Conservation (phyloP, 1,140 invertebrate species). For the Drosophila jambulina region DNA sequence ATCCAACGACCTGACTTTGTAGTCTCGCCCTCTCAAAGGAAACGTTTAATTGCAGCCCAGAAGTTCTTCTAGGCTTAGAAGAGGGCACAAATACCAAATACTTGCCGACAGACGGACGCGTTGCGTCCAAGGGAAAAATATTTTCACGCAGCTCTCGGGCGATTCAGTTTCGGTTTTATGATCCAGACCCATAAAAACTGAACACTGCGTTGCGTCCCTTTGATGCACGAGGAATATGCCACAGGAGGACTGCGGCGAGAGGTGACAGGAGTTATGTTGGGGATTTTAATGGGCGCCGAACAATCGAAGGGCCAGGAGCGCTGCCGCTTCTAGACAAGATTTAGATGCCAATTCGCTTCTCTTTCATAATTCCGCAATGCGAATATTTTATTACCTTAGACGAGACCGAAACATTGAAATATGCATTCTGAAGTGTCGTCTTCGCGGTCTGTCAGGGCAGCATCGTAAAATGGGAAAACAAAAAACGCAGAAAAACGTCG, state of each 20-base stretch:
- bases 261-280: slow-evolving; percentile 31
- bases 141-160: slow-evolving; percentile 64
- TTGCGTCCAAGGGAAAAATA: slow-evolving; percentile 44
- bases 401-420: slow-evolving; percentile 75
- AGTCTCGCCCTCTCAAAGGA: slow-evolving; percentile 40
- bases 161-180: slow-evolving; percentile 74
- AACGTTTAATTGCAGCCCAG: slow-evolving; percentile 64
- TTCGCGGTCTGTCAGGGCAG: slow-evolving; percentile 37
- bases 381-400: slow-evolving; percentile 78
- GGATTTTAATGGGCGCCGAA: slow-evolving; percentile 72
- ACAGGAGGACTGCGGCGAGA: slow-evolving; percentile 48
- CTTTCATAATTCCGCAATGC: slow-evolving; percentile 65
- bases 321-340: slow-evolving; percentile 72
- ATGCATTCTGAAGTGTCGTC: slow-evolving; percentile 75
- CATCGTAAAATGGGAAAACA: slow-evolving; percentile 43
- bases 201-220: slow-evolving; percentile 62
- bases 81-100: slow-evolving; percentile 22
- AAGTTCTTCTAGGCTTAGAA: slow-evolving; percentile 71
- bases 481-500: slow-evolving; percentile 15
- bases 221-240: slow-evolving; percentile 62
- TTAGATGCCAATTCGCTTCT: slow-evolving; percentile 62
- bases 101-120: slow-evolving; percentile 10
- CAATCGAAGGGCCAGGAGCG: slow-evolving; percentile 69
- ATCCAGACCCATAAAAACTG: slow-evolving; percentile 77
- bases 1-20: slow-evolving; percentile 67